Base-by-base conservation (phyloP, 1,140 invertebrate species). In the Ceratosolen solmsi region DNA sequence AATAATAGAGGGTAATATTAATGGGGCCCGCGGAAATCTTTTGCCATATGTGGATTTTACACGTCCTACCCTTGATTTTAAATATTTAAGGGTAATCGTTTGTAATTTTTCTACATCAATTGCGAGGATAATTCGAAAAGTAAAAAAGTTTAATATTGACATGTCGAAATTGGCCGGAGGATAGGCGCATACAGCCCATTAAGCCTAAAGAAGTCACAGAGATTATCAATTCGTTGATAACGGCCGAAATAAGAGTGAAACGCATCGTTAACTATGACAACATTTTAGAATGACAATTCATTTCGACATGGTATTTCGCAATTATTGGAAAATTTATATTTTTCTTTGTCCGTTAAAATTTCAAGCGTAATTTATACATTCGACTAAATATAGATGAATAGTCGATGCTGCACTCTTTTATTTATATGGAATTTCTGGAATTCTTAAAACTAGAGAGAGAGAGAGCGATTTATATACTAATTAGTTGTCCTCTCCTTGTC, bases 111-210 rank as follows among this genome's bases (percentile, higher is more conserved):
- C 5, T 54, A 46, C 30, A 20, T 78, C 46, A 33, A 78, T 76
- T 22, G 49, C 78, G 33, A 78, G 20, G 13, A 56, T 20, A 20
- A 56, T 75, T 11, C 15, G 73, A 75, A 41, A 11, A 11, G 56
- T 77, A 73, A 78, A 80, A 74, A 84, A 79, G 54, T 75, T 71
- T 71, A 76, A 76, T n/a, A n/a, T n/a, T n/a, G n/a, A n/a, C n/a
- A 68, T 65, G 79, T 80, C 70, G 73, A 80, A 72, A 74, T n/a
- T 74, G 2, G 22, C 56, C 70, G 68, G 20, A 36, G 56, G 20
- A 36, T 17, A 17, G 22, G 27, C 63, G 13, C 36, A 63, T n/a
- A n/a, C n/a, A n/a, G 46, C n/a, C n/a, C 56, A 74, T 56, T 38
- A 79, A 75, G 27, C 8, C 15, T 1, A 60, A 73, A 75, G 22